Base-by-base conservation (phyloP, 2,113 vertebrate genomes). In the Aepyceros melampus region DNA sequence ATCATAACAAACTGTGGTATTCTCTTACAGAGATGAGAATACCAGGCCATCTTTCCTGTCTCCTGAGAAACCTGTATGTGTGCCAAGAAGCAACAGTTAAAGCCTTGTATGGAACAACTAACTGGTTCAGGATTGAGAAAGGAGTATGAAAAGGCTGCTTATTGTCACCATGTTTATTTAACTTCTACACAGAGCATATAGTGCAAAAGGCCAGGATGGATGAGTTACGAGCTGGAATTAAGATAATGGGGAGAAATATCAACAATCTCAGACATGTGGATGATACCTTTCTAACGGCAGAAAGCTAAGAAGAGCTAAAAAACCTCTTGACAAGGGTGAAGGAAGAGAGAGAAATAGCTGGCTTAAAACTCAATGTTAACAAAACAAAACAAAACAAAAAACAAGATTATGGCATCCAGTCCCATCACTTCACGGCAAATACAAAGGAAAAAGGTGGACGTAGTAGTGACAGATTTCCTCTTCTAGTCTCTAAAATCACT, bases 181-280 rank as follows among this genome's bases (percentile, higher is more conserved):
- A 36, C 64, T 67, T 67, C 9, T 5, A 67, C 33, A n/a, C 7
- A 71, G n/a, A 71, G n/a, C 17, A 3, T 19, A 71, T 71, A n/a
- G 12, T 36, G n/a, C 0, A 0, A 21, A 36, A 36, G 64, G n/a
- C n/a, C 64, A 71, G 64, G 64, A 5, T 11, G 17, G 64, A 71
- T 71, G 64, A 71, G n/a, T 71, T 36, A 21, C 0, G 0, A 71
- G 17, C 9, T 71, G 9, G 64, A 36, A 36, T 71, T 71, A 71
- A 36, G n/a, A 71, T 36, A 71, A 71, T 2, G 0, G 64, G 9
- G n/a, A 71, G 64, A 12, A 11, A 71, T 19, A 23, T 36, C 2
- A 71, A 21, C 64, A 71, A 3, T 71, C n/a, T 36, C n/a, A 71
- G 64, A 36, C 64, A 71, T 36, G n/a, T 36, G 64, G 19, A 71